Percentiles rank a stretch among this genome's conserved stretches.
Evolutionary conservation across 2,113 vertebrate genomes (phyloP).

Genomic region (Capricornis sumatraensis): DNA sequence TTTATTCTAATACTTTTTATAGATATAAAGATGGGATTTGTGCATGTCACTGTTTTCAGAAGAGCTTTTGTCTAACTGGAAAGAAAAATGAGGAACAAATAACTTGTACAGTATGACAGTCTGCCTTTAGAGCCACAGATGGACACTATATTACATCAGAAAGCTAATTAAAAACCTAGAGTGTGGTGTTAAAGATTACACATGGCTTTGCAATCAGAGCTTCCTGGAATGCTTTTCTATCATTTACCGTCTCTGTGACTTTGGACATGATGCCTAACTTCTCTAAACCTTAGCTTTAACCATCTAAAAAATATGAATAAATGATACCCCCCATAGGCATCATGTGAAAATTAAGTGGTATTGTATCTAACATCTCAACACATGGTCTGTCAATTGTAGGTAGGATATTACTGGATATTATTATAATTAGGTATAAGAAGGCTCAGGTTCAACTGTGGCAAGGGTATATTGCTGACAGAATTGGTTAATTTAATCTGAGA

Average conservation of each 20-base stretch:
- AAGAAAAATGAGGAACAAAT: background rate
- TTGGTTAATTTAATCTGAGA: background rate
- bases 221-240: background rate
- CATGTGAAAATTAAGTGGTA: background rate
- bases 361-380: background rate
- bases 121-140: background rate
- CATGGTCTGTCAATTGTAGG: background rate
- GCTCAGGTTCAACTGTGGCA: background rate
- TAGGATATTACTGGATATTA: background rate
- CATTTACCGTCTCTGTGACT: background rate
- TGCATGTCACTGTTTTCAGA: background rate
- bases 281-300: background rate
- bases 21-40: background rate
- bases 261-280: background rate
- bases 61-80: background rate
- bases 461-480: background rate
- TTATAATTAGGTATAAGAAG: background rate
- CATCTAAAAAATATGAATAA: background rate
- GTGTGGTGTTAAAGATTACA: background rate
- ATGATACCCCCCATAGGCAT: background rate
- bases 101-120: background rate
- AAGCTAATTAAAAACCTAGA: background rate
- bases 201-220: background rate
- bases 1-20: background rate
- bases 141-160: background rate